Evolutionary conservation across 1,140 invertebrate genomes (phyloP).

Genomic region (Diuraphis noxia): DNA sequence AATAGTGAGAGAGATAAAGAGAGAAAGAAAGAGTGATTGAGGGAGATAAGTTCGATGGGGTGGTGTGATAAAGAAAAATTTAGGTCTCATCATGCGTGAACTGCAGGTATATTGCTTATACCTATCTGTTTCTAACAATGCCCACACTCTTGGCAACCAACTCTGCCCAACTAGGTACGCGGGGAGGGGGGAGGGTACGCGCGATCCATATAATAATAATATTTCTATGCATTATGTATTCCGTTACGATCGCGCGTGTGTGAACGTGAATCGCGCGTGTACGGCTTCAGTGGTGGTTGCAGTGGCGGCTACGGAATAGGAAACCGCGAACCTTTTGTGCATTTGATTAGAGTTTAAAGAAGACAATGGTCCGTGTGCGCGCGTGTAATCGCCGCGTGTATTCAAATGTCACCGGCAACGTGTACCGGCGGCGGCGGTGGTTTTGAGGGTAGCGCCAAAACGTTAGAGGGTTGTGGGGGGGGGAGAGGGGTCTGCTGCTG

Average conservation of each 20-base stretch:
- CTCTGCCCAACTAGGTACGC: too few species aligned
- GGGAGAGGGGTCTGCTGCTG: neutral
- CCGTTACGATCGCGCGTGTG: neutral
- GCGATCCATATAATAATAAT: neutral
- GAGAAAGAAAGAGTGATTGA: too few species aligned
- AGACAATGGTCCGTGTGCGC: neutral
- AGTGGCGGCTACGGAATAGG: neutral
- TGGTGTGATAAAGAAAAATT: too few species aligned
- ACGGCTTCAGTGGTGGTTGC: neutral
- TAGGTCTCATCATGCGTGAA: too few species aligned
- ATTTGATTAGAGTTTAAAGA: neutral
- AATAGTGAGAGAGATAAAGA: too few species aligned
- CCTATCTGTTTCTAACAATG: too few species aligned
- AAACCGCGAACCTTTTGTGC: constrained; percentile 31
- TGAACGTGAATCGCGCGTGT: neutral
- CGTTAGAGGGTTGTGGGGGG: neutral
- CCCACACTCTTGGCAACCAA: too few species aligned
- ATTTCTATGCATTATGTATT: neutral
- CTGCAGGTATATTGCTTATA: too few species aligned
- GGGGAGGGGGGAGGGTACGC: too few species aligned
- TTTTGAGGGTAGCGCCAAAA: neutral
- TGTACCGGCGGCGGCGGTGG: neutral
- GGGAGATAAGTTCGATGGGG: too few species aligned
- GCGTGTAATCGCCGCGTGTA: constrained; percentile 8
- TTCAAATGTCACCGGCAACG: constrained; percentile 44